Base-by-base conservation (phyloP, 2,888 invertebrate species). In the Meiosimyza decipiens region DNA sequence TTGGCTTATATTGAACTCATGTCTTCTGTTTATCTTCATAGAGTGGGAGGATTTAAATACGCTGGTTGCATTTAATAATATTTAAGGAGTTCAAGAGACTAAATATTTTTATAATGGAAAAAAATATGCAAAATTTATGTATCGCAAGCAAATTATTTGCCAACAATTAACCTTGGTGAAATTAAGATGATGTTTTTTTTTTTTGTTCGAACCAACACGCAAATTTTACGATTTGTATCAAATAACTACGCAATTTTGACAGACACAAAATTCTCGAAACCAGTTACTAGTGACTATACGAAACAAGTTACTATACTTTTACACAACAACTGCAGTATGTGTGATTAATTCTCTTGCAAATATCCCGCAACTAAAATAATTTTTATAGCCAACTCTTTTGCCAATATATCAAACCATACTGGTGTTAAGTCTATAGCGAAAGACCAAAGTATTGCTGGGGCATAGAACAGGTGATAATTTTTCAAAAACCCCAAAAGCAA, bases 181-280 rank as follows among this genome's bases (percentile, higher is more conserved):
- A 2, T 28, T 28, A 28, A 28, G 3, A 4, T 28, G 3, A 28
- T 1, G 9, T 40, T 40, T 40, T 7, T 9, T 7, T 9, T 40
- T 40, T 9, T 40, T 7, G 6, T 9, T 6, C 7, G 1, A 40
- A 40, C 9, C 40, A 40, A n/a, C n/a, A n/a, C n/a, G n/a, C n/a
- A n/a, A 40, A 40, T 40, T 40, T 40, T 1, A 4, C 2, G 12
- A 16, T 9, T 59, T 59, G 1, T 28, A 82, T 80, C 82, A 82
- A 81, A 81, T 82, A 81, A 81, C 80, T 80, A 82, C 82, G 80
- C 79, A 81, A 81, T 80, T 80, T 80, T 81, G 82, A 82, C 79
- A 78, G 78, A 80, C 78, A 81, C 77, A 77, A 79, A 81, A 81
- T 78, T 74, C 76, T 22, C 11, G 18, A 64, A 64, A 50, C 59